A percentile compares a stretch with the other conserved stretches of the same genome.
These are phyloP conservation scores for Clusia tigrina DNA, from an alignment of 2,888 invertebrate species.

Conservation along the genomic window DNA sequence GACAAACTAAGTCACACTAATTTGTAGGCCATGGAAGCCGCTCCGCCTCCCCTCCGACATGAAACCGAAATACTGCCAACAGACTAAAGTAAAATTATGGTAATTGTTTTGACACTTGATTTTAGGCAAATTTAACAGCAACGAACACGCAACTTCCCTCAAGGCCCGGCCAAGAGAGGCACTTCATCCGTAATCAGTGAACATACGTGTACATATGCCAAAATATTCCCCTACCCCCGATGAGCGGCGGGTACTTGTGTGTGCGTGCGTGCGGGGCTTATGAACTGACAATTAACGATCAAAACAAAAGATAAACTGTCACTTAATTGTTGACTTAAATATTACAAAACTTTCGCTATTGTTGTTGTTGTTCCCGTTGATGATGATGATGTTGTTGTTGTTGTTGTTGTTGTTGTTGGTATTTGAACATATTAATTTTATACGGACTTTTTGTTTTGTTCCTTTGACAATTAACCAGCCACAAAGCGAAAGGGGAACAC, in stretches of 20 bases:
- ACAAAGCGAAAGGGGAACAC: conserved; percentile 1
- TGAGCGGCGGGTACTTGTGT: no score
- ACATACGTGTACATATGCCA: background rate
- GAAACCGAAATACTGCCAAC: no score
- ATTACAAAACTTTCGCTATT: conserved; percentile 47
- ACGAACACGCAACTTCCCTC: background rate
- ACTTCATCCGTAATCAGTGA: no score
- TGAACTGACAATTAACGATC: conserved; percentile 4
- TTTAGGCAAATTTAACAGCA: background rate
- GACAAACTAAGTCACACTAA: no score
- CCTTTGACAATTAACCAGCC: background rate
- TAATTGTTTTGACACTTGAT: background rate
- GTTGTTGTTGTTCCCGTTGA: no score
- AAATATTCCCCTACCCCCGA: no score
- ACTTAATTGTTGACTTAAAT: conserved; percentile 53
- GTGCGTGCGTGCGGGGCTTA: no score
- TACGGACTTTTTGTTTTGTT: background rate
- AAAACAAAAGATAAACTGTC: conserved; percentile 31
- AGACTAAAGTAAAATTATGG: no score
- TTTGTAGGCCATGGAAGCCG: no score
- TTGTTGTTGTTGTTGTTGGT: conserved; percentile 3
- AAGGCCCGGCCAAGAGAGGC: no score
- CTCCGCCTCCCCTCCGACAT: no score
- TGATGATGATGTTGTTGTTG: no score
- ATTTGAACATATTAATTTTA: background rate